These are phyloP conservation scores for Elgonia sp. DNA, from an alignment of 2,888 invertebrate genomes.

Conservation along the genomic window DNA sequence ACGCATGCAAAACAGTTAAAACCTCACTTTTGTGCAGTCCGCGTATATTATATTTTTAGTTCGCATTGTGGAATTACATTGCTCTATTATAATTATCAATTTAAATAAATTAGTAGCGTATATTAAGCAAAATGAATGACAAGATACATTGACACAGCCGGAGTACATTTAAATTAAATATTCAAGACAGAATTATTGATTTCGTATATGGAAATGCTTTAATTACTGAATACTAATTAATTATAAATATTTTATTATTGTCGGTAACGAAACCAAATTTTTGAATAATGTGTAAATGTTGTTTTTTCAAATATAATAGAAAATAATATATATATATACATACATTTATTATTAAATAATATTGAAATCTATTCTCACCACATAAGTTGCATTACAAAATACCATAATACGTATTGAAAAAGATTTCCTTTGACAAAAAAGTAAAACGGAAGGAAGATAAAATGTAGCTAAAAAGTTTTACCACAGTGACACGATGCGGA, in stretches of 20 bases:
- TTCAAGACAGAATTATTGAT: conserved; percentile 12
- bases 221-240: background rate
- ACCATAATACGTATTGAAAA: background rate
- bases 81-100: conserved; percentile 26
- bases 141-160: background rate
- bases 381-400: background rate
- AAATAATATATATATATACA: no score
- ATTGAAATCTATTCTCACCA: background rate
- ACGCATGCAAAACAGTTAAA: conserved; percentile 52
- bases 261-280: background rate
- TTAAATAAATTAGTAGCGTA: conserved; percentile 18
- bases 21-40: conserved; percentile 4
- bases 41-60: background rate
- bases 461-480: conserved; percentile 45
- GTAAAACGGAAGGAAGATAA: conserved; percentile 9
- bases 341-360: no score
- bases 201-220: background rate
- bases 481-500: conserved; percentile 33
- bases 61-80: conserved; percentile 10
- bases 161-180: background rate
- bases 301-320: no score
- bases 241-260: background rate
- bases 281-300: background rate
- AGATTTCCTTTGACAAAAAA: conserved; percentile 26
- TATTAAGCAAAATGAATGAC: background rate